Conservation (phyloP, 2,888 invertebrate species). For the Perizoma flavofasciatum region DNA sequence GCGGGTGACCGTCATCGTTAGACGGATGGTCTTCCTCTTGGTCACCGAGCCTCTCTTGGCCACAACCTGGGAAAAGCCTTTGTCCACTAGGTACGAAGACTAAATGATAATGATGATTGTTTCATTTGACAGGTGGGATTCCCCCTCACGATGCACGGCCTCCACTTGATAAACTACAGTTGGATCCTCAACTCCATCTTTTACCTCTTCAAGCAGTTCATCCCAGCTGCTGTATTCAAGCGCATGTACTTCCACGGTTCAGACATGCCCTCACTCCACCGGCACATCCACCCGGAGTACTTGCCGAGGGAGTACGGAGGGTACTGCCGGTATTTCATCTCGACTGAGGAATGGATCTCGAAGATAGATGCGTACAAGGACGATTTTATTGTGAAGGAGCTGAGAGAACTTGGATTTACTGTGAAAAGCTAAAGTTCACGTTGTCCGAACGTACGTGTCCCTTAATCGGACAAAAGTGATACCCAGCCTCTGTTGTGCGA, state of each 20-base stretch:
- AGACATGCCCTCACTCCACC: slow-evolving; percentile 67
- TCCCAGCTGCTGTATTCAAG: slow-evolving; percentile 86
- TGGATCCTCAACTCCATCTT: slow-evolving; percentile 91
- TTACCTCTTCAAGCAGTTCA: slow-evolving; percentile 90
- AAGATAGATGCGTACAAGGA: slow-evolving; percentile 80
- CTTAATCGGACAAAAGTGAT: no score
- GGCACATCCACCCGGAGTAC: slow-evolving; percentile 63
- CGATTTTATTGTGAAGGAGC: slow-evolving; percentile 83
- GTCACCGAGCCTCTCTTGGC: no score
- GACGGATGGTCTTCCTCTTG: no score
- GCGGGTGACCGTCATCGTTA: no score
- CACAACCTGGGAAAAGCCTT: no score
- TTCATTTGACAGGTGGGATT: slow-evolving; percentile 84
- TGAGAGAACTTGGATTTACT: slow-evolving; percentile 84
- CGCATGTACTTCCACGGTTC: slow-evolving; percentile 72
- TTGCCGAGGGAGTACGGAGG: slow-evolving; percentile 73
- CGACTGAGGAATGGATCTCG: slow-evolving; percentile 85
- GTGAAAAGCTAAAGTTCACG: slow-evolving; percentile 39
- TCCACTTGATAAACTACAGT: slow-evolving; percentile 91
- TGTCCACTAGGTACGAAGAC: no score
- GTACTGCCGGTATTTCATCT: slow-evolving; percentile 81
- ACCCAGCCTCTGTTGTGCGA: no score
- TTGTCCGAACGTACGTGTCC: no score
- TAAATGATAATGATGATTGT: no score
- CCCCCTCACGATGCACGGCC: slow-evolving; percentile 87